Conservation (phyloP, 2,113 vertebrate species). For the Menidia beryllina region DNA sequence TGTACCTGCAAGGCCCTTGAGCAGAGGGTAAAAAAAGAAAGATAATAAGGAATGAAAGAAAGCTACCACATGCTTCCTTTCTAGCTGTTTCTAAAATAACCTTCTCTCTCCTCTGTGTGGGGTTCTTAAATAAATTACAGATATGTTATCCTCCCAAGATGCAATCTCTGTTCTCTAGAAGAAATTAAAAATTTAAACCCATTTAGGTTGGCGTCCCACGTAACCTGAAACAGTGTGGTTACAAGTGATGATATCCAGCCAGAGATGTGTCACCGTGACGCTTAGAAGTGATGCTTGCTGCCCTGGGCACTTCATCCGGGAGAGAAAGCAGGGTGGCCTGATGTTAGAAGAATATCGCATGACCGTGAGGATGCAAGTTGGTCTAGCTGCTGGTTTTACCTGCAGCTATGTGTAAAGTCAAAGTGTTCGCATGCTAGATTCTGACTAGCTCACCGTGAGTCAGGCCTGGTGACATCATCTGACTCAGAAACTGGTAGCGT, state of each 20-base stretch:
- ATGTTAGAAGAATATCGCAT: conserved; percentile 44
- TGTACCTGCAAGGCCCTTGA: conserved; percentile 64
- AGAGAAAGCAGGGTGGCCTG: conserved; percentile 46
- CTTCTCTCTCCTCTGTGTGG: conserved; percentile 53
- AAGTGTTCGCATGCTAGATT: conserved; percentile 41
- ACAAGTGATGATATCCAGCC: conserved; percentile 63
- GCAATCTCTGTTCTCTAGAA: conserved; percentile 77
- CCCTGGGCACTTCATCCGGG: conserved; percentile 38
- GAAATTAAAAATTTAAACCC: conserved; percentile 83
- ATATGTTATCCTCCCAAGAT: conserved; percentile 79
- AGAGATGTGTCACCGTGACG: conserved; percentile 60
- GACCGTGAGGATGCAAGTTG: conserved; percentile 53
- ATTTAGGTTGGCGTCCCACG: conserved; percentile 77
- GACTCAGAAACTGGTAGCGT: conserved; percentile 25
- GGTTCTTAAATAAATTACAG: conserved; percentile 81
- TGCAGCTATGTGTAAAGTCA: conserved; percentile 36
- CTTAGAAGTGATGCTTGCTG: conserved; percentile 63
- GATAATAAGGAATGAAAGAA: conserved; percentile 41
- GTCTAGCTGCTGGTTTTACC: conserved; percentile 33
- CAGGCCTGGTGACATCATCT: conserved; percentile 4
- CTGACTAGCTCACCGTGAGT: conserved; percentile 25
- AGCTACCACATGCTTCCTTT: conserved; percentile 70
- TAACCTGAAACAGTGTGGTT: conserved; percentile 76
- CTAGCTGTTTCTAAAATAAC: conserved; percentile 72
- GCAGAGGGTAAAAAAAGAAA: conserved; percentile 28